phyloP scores from a whole-genome alignment of 2,888 invertebrate genomes.

The Eupithecia tripunctaria region DNA sequence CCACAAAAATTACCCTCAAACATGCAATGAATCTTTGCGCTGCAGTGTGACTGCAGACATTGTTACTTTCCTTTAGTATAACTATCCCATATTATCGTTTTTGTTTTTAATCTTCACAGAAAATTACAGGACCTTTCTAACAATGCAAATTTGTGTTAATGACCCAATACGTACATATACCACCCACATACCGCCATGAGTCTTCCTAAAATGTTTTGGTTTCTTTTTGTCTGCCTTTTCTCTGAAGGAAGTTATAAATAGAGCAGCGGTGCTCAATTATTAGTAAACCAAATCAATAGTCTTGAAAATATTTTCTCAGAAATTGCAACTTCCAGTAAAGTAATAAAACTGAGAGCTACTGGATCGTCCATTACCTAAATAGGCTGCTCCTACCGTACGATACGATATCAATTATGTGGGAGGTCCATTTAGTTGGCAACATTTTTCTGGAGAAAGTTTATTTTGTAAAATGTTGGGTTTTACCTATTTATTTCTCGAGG shows the following conservation, averaged over 20 bases:
- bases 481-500: background rate
- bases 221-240: background rate
- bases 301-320: conserved; percentile 36
- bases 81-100: too few relatives aligned
- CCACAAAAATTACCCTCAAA: too few relatives aligned
- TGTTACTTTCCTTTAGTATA: too few relatives aligned
- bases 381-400: conserved; percentile 55
- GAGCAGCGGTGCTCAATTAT: background rate
- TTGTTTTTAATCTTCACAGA: too few relatives aligned
- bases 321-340: conserved; percentile 47
- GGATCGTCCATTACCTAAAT: conserved; percentile 66
- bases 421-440: conserved; percentile 54
- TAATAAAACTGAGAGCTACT: conserved; percentile 57
- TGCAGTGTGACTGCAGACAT: too few relatives aligned
- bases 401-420: conserved; percentile 69
- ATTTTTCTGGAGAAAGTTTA: conserved; percentile 20
- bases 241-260: background rate
- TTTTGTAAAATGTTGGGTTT: conserved; percentile 12
- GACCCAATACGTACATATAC: too few relatives aligned
- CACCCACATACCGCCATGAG: background rate
- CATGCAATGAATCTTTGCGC: too few relatives aligned
- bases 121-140: too few relatives aligned
- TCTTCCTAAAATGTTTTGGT: background rate
- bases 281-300: background rate
- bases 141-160: too few relatives aligned